phyloP scores from a whole-genome alignment of 2,888 invertebrate genomes.

The Cerastis rubricosa region DNA sequence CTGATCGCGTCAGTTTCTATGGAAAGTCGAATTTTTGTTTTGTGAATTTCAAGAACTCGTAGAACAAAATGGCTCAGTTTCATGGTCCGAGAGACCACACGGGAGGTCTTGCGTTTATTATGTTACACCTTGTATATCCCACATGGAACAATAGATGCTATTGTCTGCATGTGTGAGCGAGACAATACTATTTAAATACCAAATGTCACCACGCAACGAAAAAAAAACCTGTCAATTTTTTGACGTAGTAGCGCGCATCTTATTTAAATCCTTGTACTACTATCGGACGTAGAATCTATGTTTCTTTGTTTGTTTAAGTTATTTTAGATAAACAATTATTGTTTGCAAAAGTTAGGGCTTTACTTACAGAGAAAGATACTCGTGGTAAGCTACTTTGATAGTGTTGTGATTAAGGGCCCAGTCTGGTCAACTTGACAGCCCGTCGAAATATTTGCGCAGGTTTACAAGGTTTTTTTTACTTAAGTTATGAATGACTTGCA shows the following conservation, averaged over 20 bases:
- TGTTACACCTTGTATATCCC: too few relatives aligned
- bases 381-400: background rate
- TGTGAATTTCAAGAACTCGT: too few relatives aligned
- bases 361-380: slow-evolving; percentile 6
- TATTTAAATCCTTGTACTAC: background rate
- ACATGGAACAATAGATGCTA: background rate
- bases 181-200: background rate
- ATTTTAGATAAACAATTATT: background rate
- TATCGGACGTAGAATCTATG: background rate
- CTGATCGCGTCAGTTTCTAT: too few relatives aligned
- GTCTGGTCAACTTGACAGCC: too few relatives aligned
- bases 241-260: background rate
- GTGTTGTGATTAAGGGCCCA: slow-evolving; percentile 13
- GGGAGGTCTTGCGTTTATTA: too few relatives aligned
- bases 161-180: background rate
- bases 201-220: background rate
- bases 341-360: background rate
- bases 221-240: background rate
- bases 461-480: too few relatives aligned
- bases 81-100: too few relatives aligned
- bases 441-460: too few relatives aligned
- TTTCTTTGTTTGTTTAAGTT: background rate
- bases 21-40: too few relatives aligned
- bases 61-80: too few relatives aligned
- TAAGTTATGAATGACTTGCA: too few relatives aligned